phyloP scores from a whole-genome alignment of 2,797 vertebrate species.

The Ceryle rudis region DNA sequence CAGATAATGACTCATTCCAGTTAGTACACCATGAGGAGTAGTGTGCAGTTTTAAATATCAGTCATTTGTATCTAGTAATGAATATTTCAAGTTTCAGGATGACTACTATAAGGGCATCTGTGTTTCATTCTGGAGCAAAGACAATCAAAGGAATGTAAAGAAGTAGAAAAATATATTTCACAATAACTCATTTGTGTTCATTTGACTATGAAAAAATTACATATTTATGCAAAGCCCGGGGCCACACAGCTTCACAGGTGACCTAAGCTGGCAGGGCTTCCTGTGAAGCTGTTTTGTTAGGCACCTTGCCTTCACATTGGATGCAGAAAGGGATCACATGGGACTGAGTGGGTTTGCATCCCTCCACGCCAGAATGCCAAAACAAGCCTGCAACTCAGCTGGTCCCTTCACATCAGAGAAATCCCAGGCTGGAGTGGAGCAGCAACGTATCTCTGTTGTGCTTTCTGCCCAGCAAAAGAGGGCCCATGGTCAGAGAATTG shows the following conservation, averaged over 20 bases:
- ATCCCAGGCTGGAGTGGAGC: not conserved
- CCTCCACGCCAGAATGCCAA: not conserved
- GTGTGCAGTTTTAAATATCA: not conserved
- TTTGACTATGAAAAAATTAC: not conserved
- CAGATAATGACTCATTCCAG: not conserved
- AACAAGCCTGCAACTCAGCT: not conserved
- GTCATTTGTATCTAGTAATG: not conserved
- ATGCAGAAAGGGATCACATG: not conserved
- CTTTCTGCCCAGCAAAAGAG: not conserved
- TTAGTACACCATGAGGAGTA: not conserved
- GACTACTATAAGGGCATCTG: not conserved
- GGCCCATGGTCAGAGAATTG: not conserved
- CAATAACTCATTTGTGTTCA: not conserved
- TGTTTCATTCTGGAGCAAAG: not conserved
- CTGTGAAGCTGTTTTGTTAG: not conserved
- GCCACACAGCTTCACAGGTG: not conserved
- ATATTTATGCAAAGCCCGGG: not conserved
- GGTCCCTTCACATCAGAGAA: not conserved
- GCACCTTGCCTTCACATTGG: not conserved
- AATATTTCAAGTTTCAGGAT: constrained; percentile 29
- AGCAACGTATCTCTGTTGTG: not conserved
- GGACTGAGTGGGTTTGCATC: not conserved
- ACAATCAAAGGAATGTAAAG: not conserved
- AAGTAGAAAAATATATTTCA: not conserved
- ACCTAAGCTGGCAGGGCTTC: not conserved